Conservation (phyloP, 64 coral and sea anemone genomes). For the Montipora capricornis region DNA sequence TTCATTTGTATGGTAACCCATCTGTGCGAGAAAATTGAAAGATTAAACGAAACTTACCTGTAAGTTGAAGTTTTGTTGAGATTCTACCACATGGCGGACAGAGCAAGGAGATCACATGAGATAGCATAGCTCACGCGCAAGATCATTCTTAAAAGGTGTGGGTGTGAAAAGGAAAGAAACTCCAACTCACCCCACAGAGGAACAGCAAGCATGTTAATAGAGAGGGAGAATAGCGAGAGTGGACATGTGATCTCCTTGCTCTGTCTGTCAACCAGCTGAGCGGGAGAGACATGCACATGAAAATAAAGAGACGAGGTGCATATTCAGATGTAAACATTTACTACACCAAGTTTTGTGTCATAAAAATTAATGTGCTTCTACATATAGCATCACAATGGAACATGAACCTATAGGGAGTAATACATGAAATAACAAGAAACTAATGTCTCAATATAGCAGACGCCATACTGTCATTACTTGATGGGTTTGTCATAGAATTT, state of each 20-base stretch:
- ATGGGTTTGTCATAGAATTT: slow-evolving; percentile 31
- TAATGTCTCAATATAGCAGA: background rate
- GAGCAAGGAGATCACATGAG: slow-evolving; percentile 60
- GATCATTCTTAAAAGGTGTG: slow-evolving; percentile 8
- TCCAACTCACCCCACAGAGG: no score
- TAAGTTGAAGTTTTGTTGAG: no score
- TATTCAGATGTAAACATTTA: background rate
- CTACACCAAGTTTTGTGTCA: no score
- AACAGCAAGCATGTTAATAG: no score
- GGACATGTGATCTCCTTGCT: no score
- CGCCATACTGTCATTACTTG: no score
- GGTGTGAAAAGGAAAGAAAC: no score
- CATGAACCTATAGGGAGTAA: background rate
- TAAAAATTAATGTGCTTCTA: background rate
- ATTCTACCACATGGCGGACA: slow-evolving; percentile 23
- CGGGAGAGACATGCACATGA: slow-evolving; percentile 10
- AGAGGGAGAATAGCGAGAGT: no score
- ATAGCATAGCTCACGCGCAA: slow-evolving; percentile 50
- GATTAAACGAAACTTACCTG: no score
- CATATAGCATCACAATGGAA: background rate
- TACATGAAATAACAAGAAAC: background rate
- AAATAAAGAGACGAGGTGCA: background rate
- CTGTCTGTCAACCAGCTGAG: background rate
- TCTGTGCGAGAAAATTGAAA: no score
- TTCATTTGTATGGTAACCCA: no score